Conservation (phyloP, 2,113 vertebrate species). For the Dipodomys stephensi region DNA sequence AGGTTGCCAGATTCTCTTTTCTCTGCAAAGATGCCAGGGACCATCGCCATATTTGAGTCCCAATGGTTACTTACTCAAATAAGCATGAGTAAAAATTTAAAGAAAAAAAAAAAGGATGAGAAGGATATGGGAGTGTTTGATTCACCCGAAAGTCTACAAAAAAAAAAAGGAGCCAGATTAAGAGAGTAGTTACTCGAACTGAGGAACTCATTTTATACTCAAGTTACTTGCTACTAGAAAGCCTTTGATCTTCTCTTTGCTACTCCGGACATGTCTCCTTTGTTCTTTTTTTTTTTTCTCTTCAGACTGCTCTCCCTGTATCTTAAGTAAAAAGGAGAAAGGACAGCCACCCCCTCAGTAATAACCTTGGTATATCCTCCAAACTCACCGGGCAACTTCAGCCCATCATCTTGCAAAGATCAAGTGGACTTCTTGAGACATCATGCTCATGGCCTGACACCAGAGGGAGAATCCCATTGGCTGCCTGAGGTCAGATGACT, state of each 20-base stretch:
- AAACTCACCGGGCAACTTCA: not conserved
- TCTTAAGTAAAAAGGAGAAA: not conserved
- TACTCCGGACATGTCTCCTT: not conserved
- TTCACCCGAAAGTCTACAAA: not conserved
- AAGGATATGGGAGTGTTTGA: not conserved
- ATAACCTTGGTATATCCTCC: too few species aligned
- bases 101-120: not conserved
- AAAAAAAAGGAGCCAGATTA: not conserved
- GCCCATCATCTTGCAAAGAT: not conserved
- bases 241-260: not conserved
- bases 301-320: not conserved
- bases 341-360: not conserved
- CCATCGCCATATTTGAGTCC: not conserved
- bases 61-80: not conserved
- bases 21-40: not conserved
- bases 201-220: too few species aligned
- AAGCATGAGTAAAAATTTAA: not conserved
- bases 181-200: too few species aligned
- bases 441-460: not conserved
- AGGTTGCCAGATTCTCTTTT: not conserved
- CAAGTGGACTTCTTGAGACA: not conserved
- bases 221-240: not conserved
- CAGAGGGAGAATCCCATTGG: not conserved
- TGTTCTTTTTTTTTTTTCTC: not conserved
- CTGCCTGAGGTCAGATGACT: not conserved